These are phyloP conservation scores for Eristalinus sepulchralis DNA, from an alignment of 2,888 invertebrate genomes.

Conservation along the genomic window DNA sequence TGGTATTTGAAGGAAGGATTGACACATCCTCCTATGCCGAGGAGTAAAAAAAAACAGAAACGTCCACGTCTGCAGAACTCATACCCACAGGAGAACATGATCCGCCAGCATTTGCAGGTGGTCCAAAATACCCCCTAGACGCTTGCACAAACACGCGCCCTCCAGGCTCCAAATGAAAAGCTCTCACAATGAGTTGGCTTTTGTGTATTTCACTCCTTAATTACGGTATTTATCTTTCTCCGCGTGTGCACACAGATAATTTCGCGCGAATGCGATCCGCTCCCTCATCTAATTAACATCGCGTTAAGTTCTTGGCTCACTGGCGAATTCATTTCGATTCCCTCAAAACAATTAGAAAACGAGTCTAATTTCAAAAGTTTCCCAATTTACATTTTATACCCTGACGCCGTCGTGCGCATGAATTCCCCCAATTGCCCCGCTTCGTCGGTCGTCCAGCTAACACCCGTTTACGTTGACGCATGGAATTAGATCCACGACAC, in stretches of 20 bases:
- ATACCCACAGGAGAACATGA: too few relatives aligned
- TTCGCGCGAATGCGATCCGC: neutral
- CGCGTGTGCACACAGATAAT: neutral
- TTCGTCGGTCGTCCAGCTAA: too few relatives aligned
- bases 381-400: slow-evolving; percentile 26
- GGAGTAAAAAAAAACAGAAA: too few relatives aligned
- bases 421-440: neutral
- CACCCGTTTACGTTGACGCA: neutral
- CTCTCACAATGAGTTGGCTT: neutral
- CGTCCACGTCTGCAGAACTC: too few relatives aligned
- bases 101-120: too few relatives aligned
- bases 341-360: slow-evolving; percentile 40
- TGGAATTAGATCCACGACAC: neutral
- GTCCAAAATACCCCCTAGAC: too few relatives aligned
- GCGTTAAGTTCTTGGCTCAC: neutral
- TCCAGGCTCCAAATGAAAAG: too few relatives aligned
- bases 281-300: slow-evolving; percentile 30
- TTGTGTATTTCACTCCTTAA: neutral
- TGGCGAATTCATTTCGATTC: slow-evolving; percentile 6
- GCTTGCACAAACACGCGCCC: too few relatives aligned
- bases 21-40: too few relatives aligned
- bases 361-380: slow-evolving; percentile 43
- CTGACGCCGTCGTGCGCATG: neutral
- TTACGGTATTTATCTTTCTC: neutral
- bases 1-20: too few relatives aligned